Evolutionary conservation across 2,113 vertebrate genomes (phyloP).

Genomic region (Myanophis thanlyinensis): DNA sequence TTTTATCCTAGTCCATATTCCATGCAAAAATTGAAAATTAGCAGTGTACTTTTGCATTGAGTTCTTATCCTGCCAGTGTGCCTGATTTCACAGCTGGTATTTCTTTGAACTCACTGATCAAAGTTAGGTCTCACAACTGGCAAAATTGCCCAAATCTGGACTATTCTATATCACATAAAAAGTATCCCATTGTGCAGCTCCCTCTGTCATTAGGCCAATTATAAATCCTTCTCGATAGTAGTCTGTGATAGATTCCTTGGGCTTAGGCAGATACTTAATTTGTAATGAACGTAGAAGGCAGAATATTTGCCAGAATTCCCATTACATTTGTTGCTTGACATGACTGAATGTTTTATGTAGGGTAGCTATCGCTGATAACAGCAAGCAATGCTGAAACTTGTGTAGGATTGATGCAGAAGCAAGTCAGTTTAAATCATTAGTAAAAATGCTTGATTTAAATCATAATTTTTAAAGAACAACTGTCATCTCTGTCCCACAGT

Average conservation of each 20-base stretch:
- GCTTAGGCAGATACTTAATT: not conserved
- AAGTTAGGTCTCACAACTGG: not conserved
- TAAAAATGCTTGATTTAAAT: no score
- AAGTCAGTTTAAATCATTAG: no score
- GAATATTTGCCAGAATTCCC: not conserved
- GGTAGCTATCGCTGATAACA: not conserved
- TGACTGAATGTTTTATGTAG: not conserved
- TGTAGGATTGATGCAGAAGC: not conserved
- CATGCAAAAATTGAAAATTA: not conserved
- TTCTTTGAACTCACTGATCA: not conserved
- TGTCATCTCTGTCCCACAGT: no score
- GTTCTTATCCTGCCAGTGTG: not conserved
- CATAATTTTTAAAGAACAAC: no score
- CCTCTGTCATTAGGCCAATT: not conserved
- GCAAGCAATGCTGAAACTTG: not conserved
- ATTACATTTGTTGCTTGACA: not conserved
- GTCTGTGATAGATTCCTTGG: not conserved
- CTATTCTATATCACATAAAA: not conserved
- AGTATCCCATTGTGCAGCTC: not conserved
- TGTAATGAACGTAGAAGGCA: not conserved
- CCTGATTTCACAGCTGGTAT: not conserved
- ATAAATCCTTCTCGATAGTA: not conserved
- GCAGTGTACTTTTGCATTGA: not conserved
- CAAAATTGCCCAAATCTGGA: not conserved
- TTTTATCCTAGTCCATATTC: not conserved